Conservation (phyloP, 2,888 invertebrate species). For the Apeira syringaria region DNA sequence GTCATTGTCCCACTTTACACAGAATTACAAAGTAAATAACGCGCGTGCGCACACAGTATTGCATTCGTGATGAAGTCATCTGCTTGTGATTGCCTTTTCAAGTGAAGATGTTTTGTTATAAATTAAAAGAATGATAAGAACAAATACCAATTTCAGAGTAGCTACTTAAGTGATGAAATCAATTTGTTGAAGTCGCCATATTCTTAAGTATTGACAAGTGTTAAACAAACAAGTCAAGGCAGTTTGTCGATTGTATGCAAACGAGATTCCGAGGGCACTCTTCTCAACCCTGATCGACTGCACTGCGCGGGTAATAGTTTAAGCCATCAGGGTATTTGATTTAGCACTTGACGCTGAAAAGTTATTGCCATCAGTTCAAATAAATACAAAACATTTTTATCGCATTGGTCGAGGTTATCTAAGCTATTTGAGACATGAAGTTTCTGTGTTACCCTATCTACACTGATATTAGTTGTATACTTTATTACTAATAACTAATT, state of each 20-base stretch:
- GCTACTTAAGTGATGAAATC: too few species aligned
- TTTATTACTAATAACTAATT: too few species aligned
- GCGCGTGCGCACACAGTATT: not conserved
- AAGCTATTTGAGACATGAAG: not conserved
- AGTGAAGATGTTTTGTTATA: not conserved
- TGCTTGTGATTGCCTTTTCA: not conserved
- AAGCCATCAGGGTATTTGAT: not conserved
- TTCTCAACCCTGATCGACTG: too few species aligned
- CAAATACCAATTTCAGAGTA: too few species aligned
- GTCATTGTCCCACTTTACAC: slow-evolving; percentile 5
- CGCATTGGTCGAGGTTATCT: not conserved
- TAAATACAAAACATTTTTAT: not conserved
- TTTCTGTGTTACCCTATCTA: not conserved
- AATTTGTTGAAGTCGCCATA: too few species aligned
- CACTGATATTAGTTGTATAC: too few species aligned
- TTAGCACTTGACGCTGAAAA: not conserved
- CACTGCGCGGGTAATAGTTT: not conserved
- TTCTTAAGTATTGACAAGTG: too few species aligned
- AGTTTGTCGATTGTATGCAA: not conserved
- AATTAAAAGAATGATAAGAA: not conserved
- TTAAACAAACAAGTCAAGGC: not conserved
- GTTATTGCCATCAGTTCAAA: not conserved
- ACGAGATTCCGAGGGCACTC: not conserved
- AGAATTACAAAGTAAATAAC: slow-evolving; percentile 3
- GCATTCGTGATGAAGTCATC: not conserved